Base-by-base conservation (phyloP, 2,797 vertebrate genomes). In the Notoglanidium macrostoma region DNA sequence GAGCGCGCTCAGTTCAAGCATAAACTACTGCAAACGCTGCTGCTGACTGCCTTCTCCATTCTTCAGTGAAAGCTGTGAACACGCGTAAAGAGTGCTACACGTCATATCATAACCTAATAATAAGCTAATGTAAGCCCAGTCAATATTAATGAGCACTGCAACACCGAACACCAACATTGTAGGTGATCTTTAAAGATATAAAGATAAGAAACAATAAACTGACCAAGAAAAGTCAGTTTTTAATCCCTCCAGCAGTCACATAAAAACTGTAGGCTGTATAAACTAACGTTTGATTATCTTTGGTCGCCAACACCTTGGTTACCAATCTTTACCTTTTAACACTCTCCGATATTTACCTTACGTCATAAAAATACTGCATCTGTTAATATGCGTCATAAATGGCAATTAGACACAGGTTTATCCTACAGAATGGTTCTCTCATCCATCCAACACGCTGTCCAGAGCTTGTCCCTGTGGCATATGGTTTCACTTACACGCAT, bases 1-100 rank as follows among this genome's bases (percentile, higher is more conserved):
- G 92, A 92, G 88, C 92, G 91, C 87, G 89, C 90, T 89, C 82
- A 91, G 80, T 87, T 89, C 78, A 78, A 90, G 74, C 67, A 81
- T 44, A 12, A 80, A 81, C 85, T 85, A 85, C 85, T 86, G 70
- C 84, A 88, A 59, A 67, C 8, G 57, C 40, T 44, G 29, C 19
- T 19, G 11, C 49, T 72, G 49, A 14, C 57, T 46, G 15, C 5
- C 59, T 5, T 26, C 65, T 55, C 11, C 44, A 21, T 83, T n/a
- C 46, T 55, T 70, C 65, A 70, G 11, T 7, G 19, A 21, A 26
- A 55, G 63, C 49, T 26, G 3, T 12, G 21, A 26, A 61, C 15
- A 59, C 26, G 21, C 21, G 59, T 23, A 5, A 59, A 57, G 29
- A 2, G 2, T 26, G 55, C 55, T 40, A 7, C 54, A 44, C 32